Evolutionary conservation across 2,888 invertebrate genomes (phyloP).

Genomic region (Dioctria linearis): DNA sequence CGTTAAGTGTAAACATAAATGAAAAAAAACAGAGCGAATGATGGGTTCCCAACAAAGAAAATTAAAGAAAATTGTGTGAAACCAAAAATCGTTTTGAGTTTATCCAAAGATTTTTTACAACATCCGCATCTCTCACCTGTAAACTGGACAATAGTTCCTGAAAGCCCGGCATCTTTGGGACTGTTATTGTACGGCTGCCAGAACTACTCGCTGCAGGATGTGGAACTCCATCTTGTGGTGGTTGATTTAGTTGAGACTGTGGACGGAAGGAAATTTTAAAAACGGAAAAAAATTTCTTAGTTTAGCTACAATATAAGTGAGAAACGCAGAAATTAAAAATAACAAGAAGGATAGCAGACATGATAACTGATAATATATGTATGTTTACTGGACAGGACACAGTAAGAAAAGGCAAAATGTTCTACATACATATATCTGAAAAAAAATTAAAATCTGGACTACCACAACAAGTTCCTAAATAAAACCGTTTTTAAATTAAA

Average conservation of each 20-base stretch:
- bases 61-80: neutral
- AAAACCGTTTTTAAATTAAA: too few species aligned
- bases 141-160: conserved; percentile 79
- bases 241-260: conserved; percentile 69
- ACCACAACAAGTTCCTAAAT: too few species aligned
- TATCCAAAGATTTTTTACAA: conserved; percentile 49
- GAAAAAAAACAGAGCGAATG: neutral
- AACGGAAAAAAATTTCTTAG: too few species aligned
- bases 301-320: too few species aligned
- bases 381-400: too few species aligned
- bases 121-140: conserved; percentile 75
- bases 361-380: too few species aligned
- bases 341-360: too few species aligned
- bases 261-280: conserved; percentile 42
- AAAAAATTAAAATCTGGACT: too few species aligned
- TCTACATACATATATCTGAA: too few species aligned
- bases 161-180: conserved; percentile 77
- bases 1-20: neutral
- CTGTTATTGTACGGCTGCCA: conserved; percentile 68
- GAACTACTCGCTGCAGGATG: conserved; percentile 69
- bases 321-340: too few species aligned
- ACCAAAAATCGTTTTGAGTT: neutral
- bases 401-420: too few species aligned
- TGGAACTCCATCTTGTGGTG: conserved; percentile 68
- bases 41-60: neutral